Conservation (phyloP, 2,888 invertebrate genomes). For the Drosophila hamatofila region DNA sequence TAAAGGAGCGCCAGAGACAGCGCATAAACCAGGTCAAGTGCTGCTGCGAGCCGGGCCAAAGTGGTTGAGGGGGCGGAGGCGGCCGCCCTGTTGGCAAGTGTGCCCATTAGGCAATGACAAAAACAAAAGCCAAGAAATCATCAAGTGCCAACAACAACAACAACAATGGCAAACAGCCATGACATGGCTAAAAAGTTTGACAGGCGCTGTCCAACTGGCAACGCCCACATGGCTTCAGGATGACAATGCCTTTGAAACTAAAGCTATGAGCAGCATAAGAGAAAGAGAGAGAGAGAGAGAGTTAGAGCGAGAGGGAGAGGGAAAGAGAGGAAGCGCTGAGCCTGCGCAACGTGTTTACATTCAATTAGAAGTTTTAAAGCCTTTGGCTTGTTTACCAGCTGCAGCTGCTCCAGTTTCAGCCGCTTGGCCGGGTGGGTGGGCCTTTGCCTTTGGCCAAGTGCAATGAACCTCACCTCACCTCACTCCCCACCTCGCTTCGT, state of each 20-base stretch:
- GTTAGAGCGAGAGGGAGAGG: background rate
- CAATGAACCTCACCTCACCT: conserved; percentile 56
- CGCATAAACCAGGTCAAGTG: conserved; percentile 68
- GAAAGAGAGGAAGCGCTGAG: conserved; percentile 23
- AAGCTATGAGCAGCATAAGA: background rate
- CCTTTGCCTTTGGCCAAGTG: conserved; percentile 43
- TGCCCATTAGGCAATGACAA: conserved; percentile 70
- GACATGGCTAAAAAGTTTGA: conserved; percentile 61
- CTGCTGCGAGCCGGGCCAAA: conserved; percentile 47
- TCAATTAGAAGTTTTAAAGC: conserved; percentile 73
- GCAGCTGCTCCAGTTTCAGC: conserved; percentile 39
- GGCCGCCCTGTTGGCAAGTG: conserved; percentile 53
- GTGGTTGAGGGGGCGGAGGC: conserved; percentile 38
- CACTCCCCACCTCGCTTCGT: conserved; percentile 16
- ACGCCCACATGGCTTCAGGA: conserved; percentile 43
- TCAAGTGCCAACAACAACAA: conserved; percentile 24
- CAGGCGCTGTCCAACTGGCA: conserved; percentile 44
- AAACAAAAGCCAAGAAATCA: conserved; percentile 43
- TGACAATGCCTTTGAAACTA: conserved; percentile 32
- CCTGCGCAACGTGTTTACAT: conserved; percentile 69
- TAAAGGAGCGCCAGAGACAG: conserved; percentile 18
- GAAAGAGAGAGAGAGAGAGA: background rate
- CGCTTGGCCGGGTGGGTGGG: conserved; percentile 54
- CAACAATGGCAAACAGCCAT: conserved; percentile 51
- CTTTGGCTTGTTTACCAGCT: conserved; percentile 59